These are phyloP conservation scores for Cynoglossus semilaevis DNA, from an alignment of 2,113 vertebrate genomes.

Conservation along the genomic window DNA sequence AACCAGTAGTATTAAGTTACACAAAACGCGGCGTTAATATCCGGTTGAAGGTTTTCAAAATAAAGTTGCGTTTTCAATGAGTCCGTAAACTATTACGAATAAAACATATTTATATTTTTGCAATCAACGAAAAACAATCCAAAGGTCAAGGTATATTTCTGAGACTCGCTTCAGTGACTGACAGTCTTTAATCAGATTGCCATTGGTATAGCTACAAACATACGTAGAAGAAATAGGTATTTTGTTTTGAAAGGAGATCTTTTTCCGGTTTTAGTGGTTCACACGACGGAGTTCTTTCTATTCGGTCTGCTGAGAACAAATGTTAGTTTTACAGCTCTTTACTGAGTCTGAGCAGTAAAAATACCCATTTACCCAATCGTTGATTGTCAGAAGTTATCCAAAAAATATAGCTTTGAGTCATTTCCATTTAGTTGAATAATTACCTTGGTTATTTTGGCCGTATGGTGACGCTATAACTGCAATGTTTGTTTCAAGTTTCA, in stretches of 20 bases:
- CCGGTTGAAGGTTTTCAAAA: neutral
- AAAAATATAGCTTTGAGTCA: too few relatives aligned
- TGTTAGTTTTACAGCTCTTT: conserved; percentile 10
- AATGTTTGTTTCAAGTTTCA: too few relatives aligned
- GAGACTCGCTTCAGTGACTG: too few relatives aligned
- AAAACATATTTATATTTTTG: too few relatives aligned
- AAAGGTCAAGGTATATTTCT: too few relatives aligned
- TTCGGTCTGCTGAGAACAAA: conserved; percentile 35
- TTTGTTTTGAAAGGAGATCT: conserved; percentile 22
- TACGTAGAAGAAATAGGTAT: neutral
- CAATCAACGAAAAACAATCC: too few relatives aligned
- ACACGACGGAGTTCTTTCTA: conserved; percentile 7
- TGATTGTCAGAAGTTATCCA: too few relatives aligned
- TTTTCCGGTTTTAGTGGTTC: conserved; percentile 27
- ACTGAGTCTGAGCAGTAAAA: neutral
- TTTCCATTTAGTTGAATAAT: too few relatives aligned
- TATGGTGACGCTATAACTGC: too few relatives aligned
- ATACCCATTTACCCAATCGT: neutral
- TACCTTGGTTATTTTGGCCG: too few relatives aligned
- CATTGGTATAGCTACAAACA: too few relatives aligned
- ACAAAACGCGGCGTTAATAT: rapidly evolving
- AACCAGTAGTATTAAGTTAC: conserved; percentile 12
- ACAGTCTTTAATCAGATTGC: too few relatives aligned
- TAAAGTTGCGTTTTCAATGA: neutral
- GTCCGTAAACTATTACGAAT: neutral